Conservation (phyloP, 2,113 vertebrate species). For the Dicerorhinus sumatrensis region DNA sequence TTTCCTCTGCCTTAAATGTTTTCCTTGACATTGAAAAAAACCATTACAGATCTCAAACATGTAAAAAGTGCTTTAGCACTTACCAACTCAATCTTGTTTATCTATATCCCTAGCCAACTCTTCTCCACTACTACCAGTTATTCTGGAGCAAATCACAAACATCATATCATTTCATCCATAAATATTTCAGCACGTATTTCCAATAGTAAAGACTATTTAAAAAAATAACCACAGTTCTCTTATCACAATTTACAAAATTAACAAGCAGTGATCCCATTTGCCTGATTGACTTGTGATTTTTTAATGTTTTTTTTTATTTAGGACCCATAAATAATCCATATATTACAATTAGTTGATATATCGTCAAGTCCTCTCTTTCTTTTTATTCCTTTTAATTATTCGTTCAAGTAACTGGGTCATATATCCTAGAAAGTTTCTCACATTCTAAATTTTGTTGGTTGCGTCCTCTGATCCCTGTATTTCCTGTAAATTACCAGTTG, state of each 20-base stretch:
- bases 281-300: not conserved
- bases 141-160: not conserved
- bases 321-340: not conserved
- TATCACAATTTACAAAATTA: not conserved
- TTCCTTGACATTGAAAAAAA: not conserved
- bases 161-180: not conserved
- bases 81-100: not conserved
- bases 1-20: not conserved
- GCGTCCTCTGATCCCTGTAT: not conserved
- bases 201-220: not conserved
- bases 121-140: not conserved
- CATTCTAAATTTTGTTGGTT: not conserved
- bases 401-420: not conserved
- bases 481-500: not conserved
- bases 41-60: not conserved
- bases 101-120: not conserved
- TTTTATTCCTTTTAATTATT: conserved; percentile 27
- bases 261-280: not conserved
- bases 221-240: not conserved
- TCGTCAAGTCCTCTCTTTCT: not conserved
- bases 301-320: not conserved
- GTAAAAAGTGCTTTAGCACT: not conserved
- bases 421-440: not conserved
- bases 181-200: not conserved
- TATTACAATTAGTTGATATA: not conserved